These are phyloP conservation scores for Orycteropus afer DNA, from an alignment of 2,113 vertebrate species.

Conservation along the genomic window DNA sequence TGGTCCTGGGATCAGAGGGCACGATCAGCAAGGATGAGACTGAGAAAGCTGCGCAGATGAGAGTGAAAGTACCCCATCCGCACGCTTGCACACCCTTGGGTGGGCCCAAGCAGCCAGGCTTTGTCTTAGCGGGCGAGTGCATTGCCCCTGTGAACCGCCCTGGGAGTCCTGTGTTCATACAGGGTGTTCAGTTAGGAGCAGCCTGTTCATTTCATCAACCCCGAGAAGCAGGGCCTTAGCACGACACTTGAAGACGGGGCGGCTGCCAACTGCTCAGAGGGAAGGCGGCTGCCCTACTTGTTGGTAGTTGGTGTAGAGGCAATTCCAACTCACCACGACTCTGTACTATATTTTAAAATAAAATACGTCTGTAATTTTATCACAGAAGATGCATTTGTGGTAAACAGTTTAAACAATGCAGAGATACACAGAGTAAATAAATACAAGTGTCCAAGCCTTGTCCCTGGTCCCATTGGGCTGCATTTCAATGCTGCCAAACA, in stretches of 20 bases:
- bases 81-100: no score
- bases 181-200: background rate
- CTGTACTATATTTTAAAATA: background rate
- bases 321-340: no score
- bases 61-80: background rate
- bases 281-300: background rate
- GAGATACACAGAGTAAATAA: background rate
- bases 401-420: background rate
- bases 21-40: background rate
- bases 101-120: no score
- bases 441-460: rapidly evolving
- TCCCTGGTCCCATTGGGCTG: no score
- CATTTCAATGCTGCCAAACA: rapidly evolving
- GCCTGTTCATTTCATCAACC: background rate
- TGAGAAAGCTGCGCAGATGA: background rate
- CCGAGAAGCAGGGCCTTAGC: no score
- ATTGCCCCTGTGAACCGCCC: no score
- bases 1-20: background rate
- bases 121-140: no score
- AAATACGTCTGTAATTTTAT: background rate
- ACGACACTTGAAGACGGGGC: no score
- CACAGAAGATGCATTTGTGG: background rate
- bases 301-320: no score
- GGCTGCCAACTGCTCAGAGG: no score
- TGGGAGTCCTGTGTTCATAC: background rate